phyloP scores from a whole-genome alignment of 2,888 invertebrate species.

The Achlya flavicornis region DNA sequence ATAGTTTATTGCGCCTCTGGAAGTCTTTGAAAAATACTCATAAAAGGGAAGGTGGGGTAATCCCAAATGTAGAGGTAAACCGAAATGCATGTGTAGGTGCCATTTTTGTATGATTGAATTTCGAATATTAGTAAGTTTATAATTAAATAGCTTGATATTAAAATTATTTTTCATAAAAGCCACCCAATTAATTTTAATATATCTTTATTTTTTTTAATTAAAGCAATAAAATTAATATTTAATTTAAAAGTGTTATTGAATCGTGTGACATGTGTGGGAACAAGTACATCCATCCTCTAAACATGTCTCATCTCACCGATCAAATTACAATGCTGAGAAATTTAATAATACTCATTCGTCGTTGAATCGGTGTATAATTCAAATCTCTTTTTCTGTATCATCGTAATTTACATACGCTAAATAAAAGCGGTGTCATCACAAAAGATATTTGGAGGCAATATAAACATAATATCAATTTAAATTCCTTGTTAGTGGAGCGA shows the following conservation, averaged over 20 bases:
- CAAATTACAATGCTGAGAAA: constrained; percentile 62
- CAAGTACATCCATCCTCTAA: constrained; percentile 36
- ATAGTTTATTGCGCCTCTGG: too few species aligned
- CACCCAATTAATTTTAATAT: neutral
- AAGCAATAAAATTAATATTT: constrained; percentile 2
- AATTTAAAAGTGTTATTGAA: constrained; percentile 8
- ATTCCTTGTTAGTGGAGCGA: constrained; percentile 84
- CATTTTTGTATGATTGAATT: too few species aligned
- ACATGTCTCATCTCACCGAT: constrained; percentile 49
- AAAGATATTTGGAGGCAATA: constrained; percentile 84
- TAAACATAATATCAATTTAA: constrained; percentile 85
- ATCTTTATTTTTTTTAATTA: neutral
- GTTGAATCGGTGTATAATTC: constrained; percentile 78
- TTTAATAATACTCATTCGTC: constrained; percentile 75
- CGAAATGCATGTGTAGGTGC: too few species aligned
- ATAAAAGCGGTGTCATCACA: constrained; percentile 85
- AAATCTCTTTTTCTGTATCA: constrained; percentile 81
- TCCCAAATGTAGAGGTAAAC: too few species aligned
- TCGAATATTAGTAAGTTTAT: too few species aligned
- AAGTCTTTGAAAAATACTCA: too few species aligned
- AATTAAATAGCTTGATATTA: too few species aligned
- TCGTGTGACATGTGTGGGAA: constrained; percentile 20
- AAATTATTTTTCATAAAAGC: too few species aligned
- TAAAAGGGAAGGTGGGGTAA: too few species aligned
- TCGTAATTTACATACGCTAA: constrained; percentile 83